Conservation (phyloP, 2,797 vertebrate genomes). For the Varecia variegata region DNA sequence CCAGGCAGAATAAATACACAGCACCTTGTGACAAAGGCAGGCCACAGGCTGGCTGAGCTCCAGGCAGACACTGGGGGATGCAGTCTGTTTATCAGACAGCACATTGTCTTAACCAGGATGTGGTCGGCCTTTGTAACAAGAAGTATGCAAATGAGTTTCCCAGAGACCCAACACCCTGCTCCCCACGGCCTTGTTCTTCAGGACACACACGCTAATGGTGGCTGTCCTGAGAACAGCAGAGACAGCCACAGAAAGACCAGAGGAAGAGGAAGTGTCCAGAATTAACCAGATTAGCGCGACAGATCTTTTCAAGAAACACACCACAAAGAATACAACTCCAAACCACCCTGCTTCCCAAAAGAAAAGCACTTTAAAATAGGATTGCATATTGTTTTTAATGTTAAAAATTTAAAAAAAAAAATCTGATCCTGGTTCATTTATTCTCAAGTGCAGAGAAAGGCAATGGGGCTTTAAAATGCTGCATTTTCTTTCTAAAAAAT, state of each 20-base stretch:
- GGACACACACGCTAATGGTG: neutral
- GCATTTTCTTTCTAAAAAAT: neutral
- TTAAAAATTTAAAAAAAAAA: neutral
- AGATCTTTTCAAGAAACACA: conserved; percentile 58
- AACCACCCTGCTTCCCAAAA: neutral
- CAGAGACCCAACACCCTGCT: conserved; percentile 53
- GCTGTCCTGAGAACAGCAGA: conserved; percentile 66
- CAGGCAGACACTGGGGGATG: conserved; percentile 77
- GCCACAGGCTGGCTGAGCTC: conserved; percentile 77
- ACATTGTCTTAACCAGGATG: conserved; percentile 83
- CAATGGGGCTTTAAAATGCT: neutral
- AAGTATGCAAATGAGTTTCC: conserved; percentile 72
- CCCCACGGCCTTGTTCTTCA: conserved; percentile 60
- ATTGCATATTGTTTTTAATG: neutral
- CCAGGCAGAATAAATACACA: conserved; percentile 75
- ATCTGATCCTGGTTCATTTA: neutral
- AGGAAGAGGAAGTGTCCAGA: conserved; percentile 71
- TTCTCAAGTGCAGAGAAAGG: neutral
- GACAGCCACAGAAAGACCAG: conserved; percentile 38
- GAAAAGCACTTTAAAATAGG: neutral
- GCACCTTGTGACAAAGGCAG: conserved; percentile 79
- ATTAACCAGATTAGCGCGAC: conserved; percentile 72
- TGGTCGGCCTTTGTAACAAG: conserved; percentile 77
- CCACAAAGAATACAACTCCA: conserved; percentile 50
- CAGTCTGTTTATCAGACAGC: conserved; percentile 78